Base-by-base conservation (phyloP, 35 echinoderm and acorn worm species). In the Apostichopus japonicus region DNA sequence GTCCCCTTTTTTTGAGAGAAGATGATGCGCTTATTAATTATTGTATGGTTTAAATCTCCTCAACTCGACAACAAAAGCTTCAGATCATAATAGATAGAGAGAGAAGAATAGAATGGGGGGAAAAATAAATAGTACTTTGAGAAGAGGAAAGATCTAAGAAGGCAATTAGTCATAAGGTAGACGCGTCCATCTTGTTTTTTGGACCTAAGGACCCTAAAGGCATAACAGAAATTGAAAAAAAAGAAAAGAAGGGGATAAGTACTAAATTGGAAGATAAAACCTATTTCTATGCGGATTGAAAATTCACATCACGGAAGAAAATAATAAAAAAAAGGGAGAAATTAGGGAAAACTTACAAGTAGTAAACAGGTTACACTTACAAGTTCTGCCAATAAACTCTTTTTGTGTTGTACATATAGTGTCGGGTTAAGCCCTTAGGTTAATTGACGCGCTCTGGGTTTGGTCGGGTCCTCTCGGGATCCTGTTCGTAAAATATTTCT, bases 291-390 rank as follows among this genome's bases (percentile, higher is more conserved):
- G 71, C 16, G 6, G 71, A 75, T 21, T 21, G 22, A 73, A 73
- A 75, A 19, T n/a, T 7, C 71, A 23, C 71, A n/a, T n/a, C 71
- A 19, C 63, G 11, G 63, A 75, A 61, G 7, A 13, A 13, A 61
- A 61, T 61, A 13, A 61, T 61, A 61, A 61, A 61, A 75, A 75
- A 75, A 75, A n/a, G 17, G 22, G n/a, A 19, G 17, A 75, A 58
- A 57, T 22, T 53, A 58, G 53, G 10, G 81, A 84, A 84, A 84
- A 53, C 53, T 57, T 84, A 84, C 53, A 84, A 84, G 55, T 84
- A 58, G 13, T 61, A 61, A 61, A 61, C 57, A 61, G 7, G 57
- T 61, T 61, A 10, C 57, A 61, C 7, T 61, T 61, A 61, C 8
- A 61, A 61, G 57, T 61, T 61, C 57, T 61, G 57, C 57, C 57